phyloP scores from a whole-genome alignment of 1,140 invertebrate species.

The Choristoneura fumiferana region DNA sequence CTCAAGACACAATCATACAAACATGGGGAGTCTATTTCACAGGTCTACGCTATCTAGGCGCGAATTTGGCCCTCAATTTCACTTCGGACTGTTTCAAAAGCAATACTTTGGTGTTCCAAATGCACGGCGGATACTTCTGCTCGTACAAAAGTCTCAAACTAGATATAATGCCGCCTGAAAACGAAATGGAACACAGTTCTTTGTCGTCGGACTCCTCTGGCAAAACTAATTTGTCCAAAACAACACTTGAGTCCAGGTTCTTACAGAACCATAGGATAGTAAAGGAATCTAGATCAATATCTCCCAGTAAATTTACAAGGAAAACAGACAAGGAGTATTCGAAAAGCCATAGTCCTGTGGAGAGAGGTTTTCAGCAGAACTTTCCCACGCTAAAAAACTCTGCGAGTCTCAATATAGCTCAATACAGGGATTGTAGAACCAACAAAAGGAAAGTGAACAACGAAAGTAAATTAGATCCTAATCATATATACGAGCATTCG shows the following conservation, averaged over 20 bases:
- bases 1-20: slow-evolving; percentile 80
- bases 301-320: slow-evolving; percentile 58
- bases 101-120: slow-evolving; percentile 92
- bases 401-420: slow-evolving; percentile 51
- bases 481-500: slow-evolving; percentile 72
- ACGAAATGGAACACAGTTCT: slow-evolving; percentile 63
- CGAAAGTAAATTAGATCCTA: slow-evolving; percentile 43
- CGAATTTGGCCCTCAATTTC: slow-evolving; percentile 83
- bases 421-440: slow-evolving; percentile 36
- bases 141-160: slow-evolving; percentile 80
- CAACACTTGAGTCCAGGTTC: slow-evolving; percentile 49
- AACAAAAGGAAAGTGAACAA: slow-evolving; percentile 42
- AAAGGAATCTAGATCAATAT: slow-evolving; percentile 63
- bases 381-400: slow-evolving; percentile 55
- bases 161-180: slow-evolving; percentile 68
- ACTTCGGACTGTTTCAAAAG: slow-evolving; percentile 84
- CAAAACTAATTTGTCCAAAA: slow-evolving; percentile 50
- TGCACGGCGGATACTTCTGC: slow-evolving; percentile 92
- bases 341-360: slow-evolving; percentile 69
- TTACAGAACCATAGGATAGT: slow-evolving; percentile 48
- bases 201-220: slow-evolving; percentile 63
- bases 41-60: slow-evolving; percentile 88
- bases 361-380: slow-evolving; percentile 63
- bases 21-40: slow-evolving; percentile 93
- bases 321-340: slow-evolving; percentile 65